Evolutionary conservation across 2,888 invertebrate genomes (phyloP).

Genomic region (Dusona sp.): DNA sequence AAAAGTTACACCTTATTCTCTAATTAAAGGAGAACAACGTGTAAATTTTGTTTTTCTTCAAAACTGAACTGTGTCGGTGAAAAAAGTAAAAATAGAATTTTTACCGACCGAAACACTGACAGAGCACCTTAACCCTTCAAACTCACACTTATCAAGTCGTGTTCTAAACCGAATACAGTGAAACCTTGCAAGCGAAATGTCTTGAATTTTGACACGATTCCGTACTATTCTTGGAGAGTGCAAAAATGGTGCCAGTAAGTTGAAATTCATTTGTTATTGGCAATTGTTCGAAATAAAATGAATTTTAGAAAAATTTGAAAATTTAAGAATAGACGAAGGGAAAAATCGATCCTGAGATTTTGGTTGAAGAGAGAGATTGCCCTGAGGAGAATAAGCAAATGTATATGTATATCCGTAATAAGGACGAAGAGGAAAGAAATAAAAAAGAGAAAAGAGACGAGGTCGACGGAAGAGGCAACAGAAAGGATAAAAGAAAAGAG

Average conservation of each 20-base stretch:
- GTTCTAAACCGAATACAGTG: neutral
- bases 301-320: slow-evolving; percentile 25
- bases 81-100: too few species aligned
- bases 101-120: too few species aligned
- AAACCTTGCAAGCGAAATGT: neutral
- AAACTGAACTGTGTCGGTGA: too few species aligned
- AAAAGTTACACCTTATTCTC: too few species aligned
- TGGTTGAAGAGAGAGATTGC: slow-evolving; percentile 40
- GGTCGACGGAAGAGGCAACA: slow-evolving; percentile 56
- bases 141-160: neutral
- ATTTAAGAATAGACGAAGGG: neutral
- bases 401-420: slow-evolving; percentile 26
- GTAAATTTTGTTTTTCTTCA: too few species aligned
- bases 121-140: neutral
- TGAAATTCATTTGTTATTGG: neutral
- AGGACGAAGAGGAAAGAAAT: slow-evolving; percentile 30
- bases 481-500: slow-evolving; percentile 55
- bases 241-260: neutral
- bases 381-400: slow-evolving; percentile 46
- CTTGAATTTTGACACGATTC: neutral
- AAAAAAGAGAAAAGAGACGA: slow-evolving; percentile 47
- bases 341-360: slow-evolving; percentile 43
- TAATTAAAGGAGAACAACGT: too few species aligned
- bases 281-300: neutral
- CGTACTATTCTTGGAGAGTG: neutral